Base-by-base conservation (phyloP, 2,888 invertebrate species). In the Orthonevra nobilis region DNA sequence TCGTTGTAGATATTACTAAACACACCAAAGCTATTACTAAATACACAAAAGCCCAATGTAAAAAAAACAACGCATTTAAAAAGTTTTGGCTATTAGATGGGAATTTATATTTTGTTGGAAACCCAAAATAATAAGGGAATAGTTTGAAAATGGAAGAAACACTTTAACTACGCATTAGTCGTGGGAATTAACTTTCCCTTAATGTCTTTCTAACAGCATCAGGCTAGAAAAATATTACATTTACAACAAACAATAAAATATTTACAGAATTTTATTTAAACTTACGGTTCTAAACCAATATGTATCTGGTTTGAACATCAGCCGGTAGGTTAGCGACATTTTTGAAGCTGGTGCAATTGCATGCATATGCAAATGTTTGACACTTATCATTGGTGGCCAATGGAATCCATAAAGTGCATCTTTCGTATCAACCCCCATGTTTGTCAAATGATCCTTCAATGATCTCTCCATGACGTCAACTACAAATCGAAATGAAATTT, bases 381-480 rank as follows among this genome's bases (percentile, higher is more conserved):
- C 92, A 0, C 94, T 93, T 69, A 94, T 92, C 88, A 97, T 97
- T 0, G 97, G 97, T 0, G 97, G 97, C 93, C 96, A 94, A 86
- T 97, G 97, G 85, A 96, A 97, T 0, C 97, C 97, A 38, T 93
- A 90, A 46, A 92, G 89, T 10, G 90, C 89, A 64, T 91, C 90
- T 0, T 88, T 85, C 0, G 86, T 44, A 0, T 88, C 83, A 0
- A 90, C 87, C n/a, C 90, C 90, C 77, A 91, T 89, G n/a, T 91
- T 89, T 0, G 83, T 74, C 1, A 93, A 83, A 15, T 90, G 83
- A 1, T 89, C 86, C 44, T 89, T 89, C 0, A 91, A 85, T 0
- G 89, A 89, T 0, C 88, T 84, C 2, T 94, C 89, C 90, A 97
- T 91, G 84, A 91, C 92, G 40, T 92, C 88, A 48, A 95, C 96